Evolutionary conservation across 1,140 invertebrate species (phyloP).

Genomic region (Neoseiulus cucumeris): DNA sequence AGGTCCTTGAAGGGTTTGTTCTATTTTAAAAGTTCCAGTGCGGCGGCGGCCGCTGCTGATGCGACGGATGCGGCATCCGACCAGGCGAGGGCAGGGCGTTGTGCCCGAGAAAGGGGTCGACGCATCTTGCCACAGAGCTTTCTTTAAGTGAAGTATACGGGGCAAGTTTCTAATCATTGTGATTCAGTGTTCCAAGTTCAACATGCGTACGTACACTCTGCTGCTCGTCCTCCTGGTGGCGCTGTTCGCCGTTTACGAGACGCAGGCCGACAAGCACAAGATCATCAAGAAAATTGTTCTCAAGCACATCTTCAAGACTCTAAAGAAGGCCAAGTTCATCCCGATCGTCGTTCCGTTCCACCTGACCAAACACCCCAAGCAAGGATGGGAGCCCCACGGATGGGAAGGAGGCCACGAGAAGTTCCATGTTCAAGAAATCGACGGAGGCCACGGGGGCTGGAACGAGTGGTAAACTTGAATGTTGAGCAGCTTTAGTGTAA

Average conservation of each 20-base stretch:
- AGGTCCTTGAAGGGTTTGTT: too few species aligned
- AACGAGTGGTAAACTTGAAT: background rate
- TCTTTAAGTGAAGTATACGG: too few species aligned
- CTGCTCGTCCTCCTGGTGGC: too few species aligned
- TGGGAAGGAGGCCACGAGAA: conserved; percentile 9
- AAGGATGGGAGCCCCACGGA: background rate
- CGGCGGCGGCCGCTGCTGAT: too few species aligned
- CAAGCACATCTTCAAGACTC: background rate
- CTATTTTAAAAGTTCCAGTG: too few species aligned
- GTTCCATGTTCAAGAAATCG: conserved; percentile 4
- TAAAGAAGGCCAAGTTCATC: conserved; percentile 2
- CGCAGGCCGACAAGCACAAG: background rate
- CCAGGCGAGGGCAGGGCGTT: too few species aligned
- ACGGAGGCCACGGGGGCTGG: conserved; percentile 3
- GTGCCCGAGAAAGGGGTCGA: too few species aligned
- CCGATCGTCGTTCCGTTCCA: conserved; percentile 3
- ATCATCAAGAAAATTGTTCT: conserved; percentile 8
- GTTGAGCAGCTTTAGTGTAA: background rate
- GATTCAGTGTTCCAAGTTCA: too few species aligned
- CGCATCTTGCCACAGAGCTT: too few species aligned
- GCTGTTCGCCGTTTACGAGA: background rate
- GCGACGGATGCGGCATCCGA: too few species aligned
- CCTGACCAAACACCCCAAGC: background rate
- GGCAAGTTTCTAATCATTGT: too few species aligned
- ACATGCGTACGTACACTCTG: too few species aligned